Evolutionary conservation across 2,113 vertebrate species (phyloP), one percentile per base, ranked within the genome.

Genomic region (Morphnarchus princeps): DNA sequence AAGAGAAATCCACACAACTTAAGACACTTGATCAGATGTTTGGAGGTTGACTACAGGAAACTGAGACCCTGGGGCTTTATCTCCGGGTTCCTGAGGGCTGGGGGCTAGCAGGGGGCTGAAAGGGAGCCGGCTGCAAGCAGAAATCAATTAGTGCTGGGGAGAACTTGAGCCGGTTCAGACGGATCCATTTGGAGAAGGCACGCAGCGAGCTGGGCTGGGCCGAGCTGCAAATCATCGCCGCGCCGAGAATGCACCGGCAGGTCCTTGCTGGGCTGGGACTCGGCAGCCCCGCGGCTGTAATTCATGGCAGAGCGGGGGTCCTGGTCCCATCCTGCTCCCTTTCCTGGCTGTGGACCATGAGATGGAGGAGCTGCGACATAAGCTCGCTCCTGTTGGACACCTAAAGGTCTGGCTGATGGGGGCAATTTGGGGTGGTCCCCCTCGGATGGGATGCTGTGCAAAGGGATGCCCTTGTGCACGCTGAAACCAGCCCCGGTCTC

Each of bases 91-190:
- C 77, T 81, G 94, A 83, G 88, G 69, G 91, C 74, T 93, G 87
- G 61, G 71, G 89, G 73, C 63, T 85, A 36, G 89, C 78, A 14
- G 79, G 78, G 88, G 82, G 82, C 71, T 61, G 87, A 74, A 87
- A 91, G 21, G 83, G 87, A 91, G 49, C 38, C 2, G 87, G 66
- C 83, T 70, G 94, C 55, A 82, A 74, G 90, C 67, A 89, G 86
- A 82, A 96, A 90, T 82, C 93, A 78, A 89, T 97, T 96, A 89
- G 94, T 86, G 82, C 95, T 92, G 92, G 86, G 62, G 93, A 77
- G 94, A 92, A 96, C 94, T 74, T 74, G 86, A 91, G 89, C 84
- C 3, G 83, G 62, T 67, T 66, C 83, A 70, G 90, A 47, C 72
- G 62, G 84, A 59, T 87, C 77, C 42, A 2, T 93, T 85, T 59